Conservation (phyloP, 1,140 invertebrate genomes). For the Drosophila santomea region DNA sequence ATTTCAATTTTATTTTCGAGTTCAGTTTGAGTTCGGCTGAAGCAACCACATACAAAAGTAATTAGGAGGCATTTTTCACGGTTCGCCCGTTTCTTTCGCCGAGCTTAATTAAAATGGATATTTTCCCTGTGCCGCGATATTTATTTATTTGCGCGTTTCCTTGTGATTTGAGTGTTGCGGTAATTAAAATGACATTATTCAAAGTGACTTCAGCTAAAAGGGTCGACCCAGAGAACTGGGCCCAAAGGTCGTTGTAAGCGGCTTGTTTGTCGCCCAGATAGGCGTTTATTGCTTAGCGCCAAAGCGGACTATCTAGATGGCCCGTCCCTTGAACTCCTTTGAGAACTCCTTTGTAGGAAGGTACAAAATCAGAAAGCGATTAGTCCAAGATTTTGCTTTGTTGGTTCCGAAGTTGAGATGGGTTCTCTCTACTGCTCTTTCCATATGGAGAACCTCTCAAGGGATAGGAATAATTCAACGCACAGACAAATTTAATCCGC, state of each 20-base stretch:
- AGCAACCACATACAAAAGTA: conserved; percentile 54
- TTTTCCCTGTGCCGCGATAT: conserved; percentile 36
- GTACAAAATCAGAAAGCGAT: conserved; percentile 78
- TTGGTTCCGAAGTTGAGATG: conserved; percentile 23
- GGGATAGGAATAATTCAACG: conserved; percentile 1
- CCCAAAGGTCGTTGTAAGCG: conserved; percentile 39
- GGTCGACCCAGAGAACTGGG: conserved; percentile 22
- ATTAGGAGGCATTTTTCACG: conserved; percentile 56
- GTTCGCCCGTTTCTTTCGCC: conserved; percentile 32
- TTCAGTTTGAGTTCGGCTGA: conserved; percentile 18
- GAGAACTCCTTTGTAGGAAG: conserved; percentile 36
- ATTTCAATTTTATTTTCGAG: conserved; percentile 67
- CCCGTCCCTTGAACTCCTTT: neutral
- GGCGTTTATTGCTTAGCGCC: conserved; percentile 66
- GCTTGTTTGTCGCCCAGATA: conserved; percentile 52
- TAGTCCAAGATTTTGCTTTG: conserved; percentile 68
- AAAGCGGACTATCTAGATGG: conserved; percentile 61
- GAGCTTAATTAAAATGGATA: conserved; percentile 73
- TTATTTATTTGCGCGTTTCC: conserved; percentile 47
- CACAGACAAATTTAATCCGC: conserved; percentile 59
- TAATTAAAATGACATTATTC: conserved; percentile 83
- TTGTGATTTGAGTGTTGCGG: conserved; percentile 65
- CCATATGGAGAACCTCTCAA: conserved; percentile 1
- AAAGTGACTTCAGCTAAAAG: conserved; percentile 56
- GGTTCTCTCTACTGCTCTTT: conserved; percentile 4